Conservation (phyloP, 2,888 invertebrate species). For the Andrena dorsata region DNA sequence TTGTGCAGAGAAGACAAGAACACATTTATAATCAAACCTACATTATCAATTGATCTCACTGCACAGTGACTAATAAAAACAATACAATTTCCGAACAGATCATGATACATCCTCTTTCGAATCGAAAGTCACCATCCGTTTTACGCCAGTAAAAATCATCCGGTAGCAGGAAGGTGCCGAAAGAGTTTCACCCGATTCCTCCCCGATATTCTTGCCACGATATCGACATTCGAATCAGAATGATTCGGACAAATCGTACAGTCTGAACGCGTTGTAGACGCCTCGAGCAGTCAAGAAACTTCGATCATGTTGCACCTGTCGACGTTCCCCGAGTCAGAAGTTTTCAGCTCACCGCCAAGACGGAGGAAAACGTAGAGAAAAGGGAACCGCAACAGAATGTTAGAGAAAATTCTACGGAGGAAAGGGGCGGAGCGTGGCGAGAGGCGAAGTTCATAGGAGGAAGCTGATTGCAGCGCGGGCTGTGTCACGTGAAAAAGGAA, state of each 20-base stretch:
- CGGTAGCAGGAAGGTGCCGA: background rate
- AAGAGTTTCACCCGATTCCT: background rate
- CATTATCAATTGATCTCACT: no score
- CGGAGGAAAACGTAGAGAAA: background rate
- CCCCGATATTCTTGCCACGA: conserved; percentile 43
- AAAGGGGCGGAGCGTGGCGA: background rate
- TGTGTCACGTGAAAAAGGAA: conserved; percentile 63
- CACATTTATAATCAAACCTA: no score
- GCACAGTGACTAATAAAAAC: no score
- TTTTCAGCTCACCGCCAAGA: conserved; percentile 44
- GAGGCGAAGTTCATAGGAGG: conserved; percentile 12
- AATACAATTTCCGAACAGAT: no score
- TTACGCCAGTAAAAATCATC: background rate
- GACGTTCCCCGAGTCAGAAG: conserved; percentile 52
- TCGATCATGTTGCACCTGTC: conserved; percentile 57
- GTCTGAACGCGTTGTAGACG: conserved; percentile 57
- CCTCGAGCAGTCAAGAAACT: conserved; percentile 55
- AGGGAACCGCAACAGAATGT: conserved; percentile 12
- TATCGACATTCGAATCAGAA: conserved; percentile 50
- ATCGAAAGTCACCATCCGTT: no score
- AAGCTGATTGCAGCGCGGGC: conserved; percentile 58
- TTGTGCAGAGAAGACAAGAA: no score
- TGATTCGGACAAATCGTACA: conserved; percentile 61
- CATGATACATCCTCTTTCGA: no score
- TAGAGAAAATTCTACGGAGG: conserved; percentile 1